Conservation (phyloP, 1,140 invertebrate species). For the Zaprionus vittiger region DNA sequence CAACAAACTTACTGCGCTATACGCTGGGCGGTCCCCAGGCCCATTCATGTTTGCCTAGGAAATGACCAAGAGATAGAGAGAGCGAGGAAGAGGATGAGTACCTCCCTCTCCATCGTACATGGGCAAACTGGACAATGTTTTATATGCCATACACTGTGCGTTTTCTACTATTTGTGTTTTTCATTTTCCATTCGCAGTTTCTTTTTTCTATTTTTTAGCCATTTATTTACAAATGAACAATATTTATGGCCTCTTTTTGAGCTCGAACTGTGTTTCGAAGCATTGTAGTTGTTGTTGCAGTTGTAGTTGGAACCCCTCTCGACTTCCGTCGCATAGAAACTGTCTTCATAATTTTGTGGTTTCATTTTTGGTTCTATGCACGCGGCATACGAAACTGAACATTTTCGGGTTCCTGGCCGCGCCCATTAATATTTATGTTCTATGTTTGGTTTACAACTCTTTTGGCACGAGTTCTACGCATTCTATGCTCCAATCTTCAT, state of each 20-base stretch:
- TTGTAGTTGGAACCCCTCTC: not conserved
- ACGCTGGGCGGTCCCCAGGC: slow-evolving; percentile 11
- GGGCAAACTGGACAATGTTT: slow-evolving; percentile 64
- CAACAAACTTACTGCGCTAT: slow-evolving; percentile 17
- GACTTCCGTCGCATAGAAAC: slow-evolving; percentile 68
- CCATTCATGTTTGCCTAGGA: slow-evolving; percentile 67
- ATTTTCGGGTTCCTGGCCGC: slow-evolving; percentile 1
- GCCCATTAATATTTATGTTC: slow-evolving; percentile 34
- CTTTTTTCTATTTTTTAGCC: slow-evolving; percentile 46
- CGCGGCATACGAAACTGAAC: slow-evolving; percentile 46
- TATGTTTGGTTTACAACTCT: slow-evolving; percentile 26
- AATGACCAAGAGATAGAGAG: slow-evolving; percentile 35
- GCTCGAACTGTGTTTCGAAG: slow-evolving; percentile 38
- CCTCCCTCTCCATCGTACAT: slow-evolving; percentile 44
- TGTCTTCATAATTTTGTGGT: slow-evolving; percentile 64
- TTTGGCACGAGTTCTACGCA: slow-evolving; percentile 20
- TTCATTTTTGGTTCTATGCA: slow-evolving; percentile 55
- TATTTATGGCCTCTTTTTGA: slow-evolving; percentile 77
- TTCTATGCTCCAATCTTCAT: slow-evolving; percentile 31
- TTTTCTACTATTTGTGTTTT: slow-evolving; percentile 52
- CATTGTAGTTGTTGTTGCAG: slow-evolving; percentile 10
- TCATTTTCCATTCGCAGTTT: slow-evolving; percentile 25
- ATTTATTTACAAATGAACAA: slow-evolving; percentile 82
- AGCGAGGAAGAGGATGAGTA: slow-evolving; percentile 6
- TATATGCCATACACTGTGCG: slow-evolving; percentile 62